Base-by-base conservation (phyloP, 1,140 invertebrate genomes). In the Procambarus virginalis region DNA sequence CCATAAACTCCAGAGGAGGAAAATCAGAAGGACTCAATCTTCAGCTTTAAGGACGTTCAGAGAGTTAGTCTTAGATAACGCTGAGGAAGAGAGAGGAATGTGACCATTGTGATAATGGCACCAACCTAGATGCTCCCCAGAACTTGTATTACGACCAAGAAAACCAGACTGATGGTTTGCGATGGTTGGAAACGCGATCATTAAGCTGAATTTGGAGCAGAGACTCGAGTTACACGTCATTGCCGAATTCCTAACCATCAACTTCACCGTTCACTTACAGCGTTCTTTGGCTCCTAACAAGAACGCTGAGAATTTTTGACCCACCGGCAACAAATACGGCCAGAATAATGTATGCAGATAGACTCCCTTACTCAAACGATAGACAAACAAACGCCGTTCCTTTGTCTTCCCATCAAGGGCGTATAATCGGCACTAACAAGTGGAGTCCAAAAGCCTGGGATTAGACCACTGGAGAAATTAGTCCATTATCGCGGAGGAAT, bases 381-480 rank as follows among this genome's bases (percentile, higher is more conserved):
- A 64, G 20, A 64, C 60, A 64, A 64, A 17, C 60, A 64, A 64
- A 64, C 17, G 17, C 60, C 12, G 12, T 5, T 17, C 17, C 60
- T 3, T 12, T 14, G 12, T 20, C 60, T 12, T 20, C 60, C 60
- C 60, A 64, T 17, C 60, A 64, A 34, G 22, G 80, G 34, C 70
- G 34, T 82, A 12, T 68, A 82, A 82, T 82, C 80, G 80, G 58
- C 80, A 58, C 80, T 82, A 68, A 68, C 80, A 82, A 60, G 80
- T 82, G 80, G 80, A 68, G 58, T 3, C 80, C 22, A 82, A 55
- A 82, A 64, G 58, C 80, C 55, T 45, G n/a, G 84, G 84, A 85
- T 75, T 75, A 76, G 55, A 34, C 49, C 84, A 75, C 75, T 51
- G 75, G 34, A 85, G 84, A 85, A 85, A 85, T 85, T 85, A 85